Base-by-base conservation (phyloP, 2,888 invertebrate species). In the Isotomurus palustris region DNA sequence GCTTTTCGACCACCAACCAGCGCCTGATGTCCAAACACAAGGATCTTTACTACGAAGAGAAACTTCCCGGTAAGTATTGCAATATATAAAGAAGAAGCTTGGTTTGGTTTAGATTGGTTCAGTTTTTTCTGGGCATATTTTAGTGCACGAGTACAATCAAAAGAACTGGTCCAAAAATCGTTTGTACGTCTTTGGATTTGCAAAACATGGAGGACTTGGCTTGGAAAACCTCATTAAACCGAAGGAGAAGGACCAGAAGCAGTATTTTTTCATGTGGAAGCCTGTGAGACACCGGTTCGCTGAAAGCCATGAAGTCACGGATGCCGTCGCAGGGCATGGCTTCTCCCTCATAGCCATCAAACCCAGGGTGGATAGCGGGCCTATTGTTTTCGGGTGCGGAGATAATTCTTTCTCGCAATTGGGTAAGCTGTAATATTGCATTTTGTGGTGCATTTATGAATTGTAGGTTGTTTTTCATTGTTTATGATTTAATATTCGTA, bases 401-500 rank as follows among this genome's bases (percentile, higher is more conserved):
- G 81, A 95, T 40, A 96, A 96, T 75, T 88, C 89, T 1, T 91
- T 93, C 76, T 90, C 91, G 0, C 96, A 96, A 76, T 80, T 95
- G 60, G 94, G 51, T 45, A 19, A 36, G 21, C 4, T 12, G 25
- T 19, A 41, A 24, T 19, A 44, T 44, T 47, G 93, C 51, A 84
- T 81, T 71, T 50, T 48, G n/a, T 38, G 27, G 52, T 50, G 47
- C 17, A 50, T 41, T 10, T 8, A 43, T n/a, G n/a, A n/a, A n/a
- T n/a, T n/a, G n/a, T n/a, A n/a, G n/a, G n/a, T n/a, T n/a, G n/a
- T n/a, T n/a, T n/a, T n/a, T 21, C 1, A 28, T 47, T 47, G 38
- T 38, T 49, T 36, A 40, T 53, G 38, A n/a, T 49, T n/a, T n/a
- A n/a, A n/a, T n/a, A n/a, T n/a, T n/a, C n/a, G n/a, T 60, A 75